Evolutionary conservation across 37 sponge, comb jelly and placozoan species (phyloP).

Genomic region (Petrosia ficiformis): DNA sequence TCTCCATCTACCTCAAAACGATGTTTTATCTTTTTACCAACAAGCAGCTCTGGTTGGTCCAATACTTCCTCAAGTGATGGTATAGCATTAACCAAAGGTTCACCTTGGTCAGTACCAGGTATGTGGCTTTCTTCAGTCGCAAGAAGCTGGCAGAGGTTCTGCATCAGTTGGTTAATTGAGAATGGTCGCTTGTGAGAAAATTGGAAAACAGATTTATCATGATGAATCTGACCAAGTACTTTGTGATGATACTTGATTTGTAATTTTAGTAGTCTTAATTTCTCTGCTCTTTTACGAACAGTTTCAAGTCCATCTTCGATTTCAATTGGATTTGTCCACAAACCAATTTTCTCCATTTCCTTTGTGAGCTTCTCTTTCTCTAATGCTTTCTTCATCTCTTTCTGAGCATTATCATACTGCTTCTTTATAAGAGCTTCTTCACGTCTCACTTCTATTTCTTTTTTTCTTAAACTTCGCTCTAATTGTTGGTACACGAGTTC

Average conservation of each 20-base stretch:
- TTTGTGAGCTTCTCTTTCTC: no score
- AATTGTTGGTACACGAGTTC: slow-evolving; percentile 13
- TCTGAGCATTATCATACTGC: no score
- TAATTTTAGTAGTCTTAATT: background rate
- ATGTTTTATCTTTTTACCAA: slow-evolving; percentile 6
- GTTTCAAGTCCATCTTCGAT: slow-evolving; percentile 3
- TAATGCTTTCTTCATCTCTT: no score
- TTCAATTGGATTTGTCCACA: slow-evolving; percentile 15
- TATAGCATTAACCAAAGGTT: background rate
- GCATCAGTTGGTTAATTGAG: background rate
- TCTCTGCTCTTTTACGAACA: background rate
- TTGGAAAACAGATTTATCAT: background rate
- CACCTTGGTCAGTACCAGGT: no score
- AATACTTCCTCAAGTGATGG: slow-evolving; percentile 10
- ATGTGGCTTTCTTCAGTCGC: background rate
- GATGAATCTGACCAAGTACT: background rate
- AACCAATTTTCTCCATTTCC: slow-evolving; percentile 11
- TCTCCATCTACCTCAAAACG: slow-evolving; percentile 22
- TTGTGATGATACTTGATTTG: background rate
- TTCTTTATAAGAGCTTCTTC: no score
- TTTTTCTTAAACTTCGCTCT: slow-evolving; percentile 31
- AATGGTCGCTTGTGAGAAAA: background rate
- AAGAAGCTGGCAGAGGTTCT: background rate
- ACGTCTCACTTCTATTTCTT: no score
- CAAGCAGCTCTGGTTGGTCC: slow-evolving; percentile 6